Base-by-base conservation (phyloP, 2,113 vertebrate species). In the Scalopus aquaticus region DNA sequence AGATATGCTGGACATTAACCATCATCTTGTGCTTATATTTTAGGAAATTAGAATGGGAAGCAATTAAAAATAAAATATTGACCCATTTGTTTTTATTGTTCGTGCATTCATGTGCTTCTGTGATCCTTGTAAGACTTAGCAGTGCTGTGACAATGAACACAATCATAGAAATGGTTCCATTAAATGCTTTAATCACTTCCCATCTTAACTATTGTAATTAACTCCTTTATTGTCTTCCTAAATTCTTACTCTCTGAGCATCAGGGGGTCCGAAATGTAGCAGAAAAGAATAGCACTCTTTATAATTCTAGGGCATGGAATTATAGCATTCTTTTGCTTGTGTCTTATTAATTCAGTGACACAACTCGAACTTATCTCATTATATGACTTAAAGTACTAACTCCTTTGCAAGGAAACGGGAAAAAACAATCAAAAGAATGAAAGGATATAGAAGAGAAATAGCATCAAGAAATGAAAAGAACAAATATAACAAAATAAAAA, bases 221-320 rank as follows among this genome's bases (percentile, higher is more conserved):
- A 88, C 73, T 95, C 54, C 51, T 96, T 88, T 96, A 93, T 93
- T 94, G 60, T 95, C 56, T 95, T 83, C 65, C 73, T 85, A 86
- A 81, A 83, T 92, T 88, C 69, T 83, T 80, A 83, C 54, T 93
- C 85, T 89, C 89, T 85, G 80, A 96, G 56, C 67, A 89, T 76
- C 79, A 91, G 70, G 73, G 82, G 37, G 13, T 94, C 51, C 7
- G 30, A 91, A 93, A 49, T 86, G 72, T 86, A 93, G 62, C 19
- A 88, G 69, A 78, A 90, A 87, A 93, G 9, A 90, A 80, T 51
- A 95, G 5, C 12, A 78, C 28, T 88, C 8, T 83, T 89, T 95
- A 42, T 81, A 93, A 80, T 90, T 92, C 54, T 67, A 70, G 20
- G 80, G 9, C 32, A 67, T n/a, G 16, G 17, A 69, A 78, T 85